Conservation (phyloP, 2,113 vertebrate genomes). For the Myxocyprinus asiaticus region DNA sequence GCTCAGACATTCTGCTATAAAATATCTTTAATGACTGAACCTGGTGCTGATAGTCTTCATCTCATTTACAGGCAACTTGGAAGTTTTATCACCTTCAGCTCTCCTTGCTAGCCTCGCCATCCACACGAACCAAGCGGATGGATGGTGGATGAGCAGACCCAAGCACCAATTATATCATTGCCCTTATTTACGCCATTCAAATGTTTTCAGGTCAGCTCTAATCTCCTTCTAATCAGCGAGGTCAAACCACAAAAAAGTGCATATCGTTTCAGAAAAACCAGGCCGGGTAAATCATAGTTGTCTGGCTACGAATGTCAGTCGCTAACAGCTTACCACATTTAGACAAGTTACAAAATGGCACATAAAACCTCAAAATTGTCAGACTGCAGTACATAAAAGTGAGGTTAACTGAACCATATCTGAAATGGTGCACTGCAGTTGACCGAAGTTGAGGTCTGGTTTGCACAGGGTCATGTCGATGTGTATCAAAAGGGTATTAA, state of each 20-base stretch:
- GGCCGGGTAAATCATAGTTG: background rate
- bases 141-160: conserved; percentile 35
- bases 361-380: conserved; percentile 31
- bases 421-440: conserved; percentile 35
- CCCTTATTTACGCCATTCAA: conserved; percentile 58
- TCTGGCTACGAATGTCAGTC: conserved; percentile 26
- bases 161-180: conserved; percentile 53
- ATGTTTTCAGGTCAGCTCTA: conserved; percentile 59
- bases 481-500: conserved; percentile 33
- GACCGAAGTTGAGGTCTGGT: conserved; percentile 19
- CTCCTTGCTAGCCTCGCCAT: conserved; percentile 52
- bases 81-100: conserved; percentile 58
- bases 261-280: conserved; percentile 28
- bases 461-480: background rate
- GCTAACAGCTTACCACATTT: conserved; percentile 37
- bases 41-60: conserved; percentile 52
- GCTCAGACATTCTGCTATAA: too few species aligned
- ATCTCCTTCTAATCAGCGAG: conserved; percentile 58
- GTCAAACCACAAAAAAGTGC: conserved; percentile 54
- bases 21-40: conserved; percentile 55
- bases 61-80: conserved; percentile 56
- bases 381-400: conserved; percentile 17
- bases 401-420: conserved; percentile 26
- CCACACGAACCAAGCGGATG: conserved; percentile 21
- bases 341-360: conserved; percentile 43